phyloP scores from a whole-genome alignment of 2,113 vertebrate species.

The Hyla sarda region DNA sequence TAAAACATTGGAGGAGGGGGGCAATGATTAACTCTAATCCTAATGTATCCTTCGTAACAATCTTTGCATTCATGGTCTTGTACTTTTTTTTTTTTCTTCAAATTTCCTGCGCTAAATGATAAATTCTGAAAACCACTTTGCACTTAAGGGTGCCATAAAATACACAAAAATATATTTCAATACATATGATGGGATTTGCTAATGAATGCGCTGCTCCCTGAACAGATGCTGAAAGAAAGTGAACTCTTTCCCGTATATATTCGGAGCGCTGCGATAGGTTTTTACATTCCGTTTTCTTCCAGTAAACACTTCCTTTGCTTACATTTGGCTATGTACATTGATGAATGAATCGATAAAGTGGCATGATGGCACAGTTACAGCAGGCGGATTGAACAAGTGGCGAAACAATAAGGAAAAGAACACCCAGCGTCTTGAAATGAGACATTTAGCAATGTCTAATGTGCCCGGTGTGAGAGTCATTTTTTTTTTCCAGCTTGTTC shows the following conservation, averaged over 20 bases:
- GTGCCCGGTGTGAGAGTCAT: neutral
- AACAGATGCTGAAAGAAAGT: slow-evolving; percentile 39
- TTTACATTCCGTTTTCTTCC: slow-evolving; percentile 1
- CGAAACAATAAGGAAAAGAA: neutral
- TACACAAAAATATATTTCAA: slow-evolving; percentile 23
- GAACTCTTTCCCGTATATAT: neutral
- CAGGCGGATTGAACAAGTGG: too few species aligned
- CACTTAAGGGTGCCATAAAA: slow-evolving; percentile 27
- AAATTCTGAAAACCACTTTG: slow-evolving; percentile 3
- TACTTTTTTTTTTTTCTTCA: neutral
- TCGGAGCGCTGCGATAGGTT: neutral
- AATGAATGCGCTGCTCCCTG: neutral
- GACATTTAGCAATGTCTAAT: slow-evolving; percentile 27
- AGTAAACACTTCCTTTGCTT: slow-evolving; percentile 36
- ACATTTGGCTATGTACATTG: slow-evolving; percentile 29
- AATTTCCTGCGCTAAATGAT: neutral
- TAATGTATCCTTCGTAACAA: too few species aligned
- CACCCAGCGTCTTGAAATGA: neutral
- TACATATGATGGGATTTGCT: slow-evolving; percentile 24
- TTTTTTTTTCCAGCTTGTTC: slow-evolving; percentile 63
- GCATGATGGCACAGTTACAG: neutral
- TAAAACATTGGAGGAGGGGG: too few species aligned
- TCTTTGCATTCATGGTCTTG: neutral
- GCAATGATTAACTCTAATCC: neutral
- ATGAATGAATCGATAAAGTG: slow-evolving; percentile 40